Percentiles rank a stretch among this genome's conserved stretches.
Conservation (phyloP, 2,113 vertebrate genomes). For the Platysternon megacephalum region DNA sequence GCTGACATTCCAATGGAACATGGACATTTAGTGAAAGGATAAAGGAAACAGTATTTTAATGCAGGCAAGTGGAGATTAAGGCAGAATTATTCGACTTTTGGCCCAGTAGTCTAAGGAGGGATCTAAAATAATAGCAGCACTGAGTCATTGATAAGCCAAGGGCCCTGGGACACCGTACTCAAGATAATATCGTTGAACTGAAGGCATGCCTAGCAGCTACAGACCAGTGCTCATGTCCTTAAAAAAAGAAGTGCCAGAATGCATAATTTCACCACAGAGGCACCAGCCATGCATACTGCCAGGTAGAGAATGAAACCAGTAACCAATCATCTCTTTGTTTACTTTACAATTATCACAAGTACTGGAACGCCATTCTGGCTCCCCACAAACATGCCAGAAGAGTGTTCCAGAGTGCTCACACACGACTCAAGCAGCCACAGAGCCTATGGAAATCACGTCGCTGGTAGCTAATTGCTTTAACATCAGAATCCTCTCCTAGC, state of each 20-base stretch:
- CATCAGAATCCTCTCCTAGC: background rate
- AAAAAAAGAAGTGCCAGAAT: too few relatives aligned
- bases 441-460: too few relatives aligned
- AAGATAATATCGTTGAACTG: too few relatives aligned
- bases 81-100: background rate
- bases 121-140: background rate
- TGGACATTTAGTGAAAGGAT: background rate
- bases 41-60: background rate
- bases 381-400: too few relatives aligned
- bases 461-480: background rate
- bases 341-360: too few relatives aligned
- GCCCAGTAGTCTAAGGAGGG: too few relatives aligned
- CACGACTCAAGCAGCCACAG: too few relatives aligned
- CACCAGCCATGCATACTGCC: background rate
- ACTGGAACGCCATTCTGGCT: background rate
- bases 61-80: background rate
- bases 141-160: background rate
- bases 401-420: too few relatives aligned
- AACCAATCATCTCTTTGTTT: background rate
- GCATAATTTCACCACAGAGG: background rate
- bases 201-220: too few relatives aligned
- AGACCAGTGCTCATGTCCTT: too few relatives aligned
- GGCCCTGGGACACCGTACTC: background rate
- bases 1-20: rapidly evolving
- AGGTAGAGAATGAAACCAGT: background rate